Evolutionary conservation across 1,140 invertebrate species (phyloP), one percentile per base, ranked within the genome.

Genomic region (Drosophila neocordata): DNA sequence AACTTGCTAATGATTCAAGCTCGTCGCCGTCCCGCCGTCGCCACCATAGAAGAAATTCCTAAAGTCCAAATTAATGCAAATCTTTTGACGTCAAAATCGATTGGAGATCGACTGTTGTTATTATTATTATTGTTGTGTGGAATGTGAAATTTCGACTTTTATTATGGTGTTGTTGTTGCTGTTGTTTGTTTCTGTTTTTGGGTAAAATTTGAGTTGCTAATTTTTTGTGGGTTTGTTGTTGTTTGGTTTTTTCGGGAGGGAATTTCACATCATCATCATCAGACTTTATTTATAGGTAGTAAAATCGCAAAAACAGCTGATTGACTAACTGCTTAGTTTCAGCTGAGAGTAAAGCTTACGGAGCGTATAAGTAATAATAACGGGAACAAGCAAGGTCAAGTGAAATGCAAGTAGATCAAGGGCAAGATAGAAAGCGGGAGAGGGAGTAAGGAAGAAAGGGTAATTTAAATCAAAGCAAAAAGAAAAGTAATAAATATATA

Each of bases 61-160:
- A 82, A 73, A 71, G 56, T 18, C 44, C 68, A 44, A 79, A 69
- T 70, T 56, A 88, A 87, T 87, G 65, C 83, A 79, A 87, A 87
- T 87, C 61, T 27, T n/a, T 87, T 87, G 83, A 88, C 83, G 83
- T 87, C 83, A 87, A 77, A 83, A 85, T 73, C 71, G 35, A 60
- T 31, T 51, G 72, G 57, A 20, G 51, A 15, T 56, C 31, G 53
- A 48, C 31, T 56, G 22, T 35, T 56, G 53, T 56, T 56, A 20
- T 48, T 48, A 20, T 48, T 48, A 48, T 48, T 48, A 20, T 48
- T 48, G 15, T 48, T 31, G 65, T 63, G 76, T 79, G 83, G 83
- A 87, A 87, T 87, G 83, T 83, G 83, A 87, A 83, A 83, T 87
- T 87, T 81, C 56, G 72, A 51, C 65, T 88, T 74, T 52, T 73